Evolutionary conservation across 2,888 invertebrate species (phyloP), one percentile per base, ranked within the genome.

Genomic region (Cephus nigrinus): DNA sequence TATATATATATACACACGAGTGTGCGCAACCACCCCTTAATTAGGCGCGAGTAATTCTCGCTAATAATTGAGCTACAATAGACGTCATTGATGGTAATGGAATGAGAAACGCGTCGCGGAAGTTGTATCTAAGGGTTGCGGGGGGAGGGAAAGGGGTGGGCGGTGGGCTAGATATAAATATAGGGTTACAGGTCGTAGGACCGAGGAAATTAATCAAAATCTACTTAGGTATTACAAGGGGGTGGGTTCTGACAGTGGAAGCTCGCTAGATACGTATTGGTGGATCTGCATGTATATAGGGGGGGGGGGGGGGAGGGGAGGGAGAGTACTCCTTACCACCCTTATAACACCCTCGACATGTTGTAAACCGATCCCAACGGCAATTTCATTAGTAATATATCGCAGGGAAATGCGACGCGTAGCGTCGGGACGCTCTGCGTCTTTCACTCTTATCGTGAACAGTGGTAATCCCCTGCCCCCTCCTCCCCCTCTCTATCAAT

Each of bases 121-220:
- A 71, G 71, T 71, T 12, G 71, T 31, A 23, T 30, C 71, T 31
- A 33, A 71, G 71, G 33, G 71, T 33, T 1, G 71, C 11, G 31
- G 69, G 12, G 12, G 32, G 31, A 12, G 33, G 32, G 12, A 23
- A 31, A 15, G 55, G 55, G 55, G 23, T 55, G 1, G 23, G 1
- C 15, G 40, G 15, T 9, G 23, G 23, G 55, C 2, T 9, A 55
- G 5, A 55, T 55, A 55, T 55, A 55, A 23, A 23, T 55, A 55
- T 55, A 55, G 23, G 55, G 9, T 55, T 55, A 15, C 55, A 55
- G 55, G 55, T 55, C 23, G 55, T 23, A 23, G 55, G 23, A 55
- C 9, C 55, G 55, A 36, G 71, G 73, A 76, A 76, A 76, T 76
- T 76, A 71, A 76, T 76, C 68, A 76, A 76, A 76, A 76, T 73